A percentile compares a stretch with the other conserved stretches of the same genome.
phyloP scores from a whole-genome alignment of 35 echinoderm and acorn worm genomes.

The Apostichopus californicus region DNA sequence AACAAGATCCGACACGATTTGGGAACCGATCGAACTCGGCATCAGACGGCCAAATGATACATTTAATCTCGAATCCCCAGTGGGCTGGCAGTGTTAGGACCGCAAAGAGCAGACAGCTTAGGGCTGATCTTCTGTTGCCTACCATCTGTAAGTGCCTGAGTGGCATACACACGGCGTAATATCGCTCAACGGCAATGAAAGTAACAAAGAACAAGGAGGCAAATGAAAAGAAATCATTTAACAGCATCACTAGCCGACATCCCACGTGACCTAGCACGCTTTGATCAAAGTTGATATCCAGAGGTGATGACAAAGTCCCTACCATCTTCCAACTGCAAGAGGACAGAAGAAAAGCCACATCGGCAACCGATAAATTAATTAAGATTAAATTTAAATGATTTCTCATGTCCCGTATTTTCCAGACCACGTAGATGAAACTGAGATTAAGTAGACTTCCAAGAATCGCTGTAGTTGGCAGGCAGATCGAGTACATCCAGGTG shows the following conservation, averaged over 20 bases:
- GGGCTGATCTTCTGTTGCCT: not conserved
- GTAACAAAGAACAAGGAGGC: constrained; percentile 34
- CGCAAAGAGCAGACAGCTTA: constrained; percentile 8
- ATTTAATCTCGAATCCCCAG: not conserved
- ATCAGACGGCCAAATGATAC: constrained; percentile 6
- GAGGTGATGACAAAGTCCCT: not conserved
- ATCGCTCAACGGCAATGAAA: constrained; percentile 20
- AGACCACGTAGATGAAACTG: constrained; percentile 42
- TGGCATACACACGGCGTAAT: constrained; percentile 12
- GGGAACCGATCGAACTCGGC: not conserved
- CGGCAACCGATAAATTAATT: constrained; percentile 34
- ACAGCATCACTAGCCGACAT: constrained; percentile 18
- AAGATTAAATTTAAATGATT: constrained; percentile 27
- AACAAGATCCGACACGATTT: not conserved
- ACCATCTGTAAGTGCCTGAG: not conserved
- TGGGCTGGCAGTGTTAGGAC: not conserved
- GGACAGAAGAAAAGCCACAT: constrained; percentile 1
- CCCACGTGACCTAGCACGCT: not conserved
- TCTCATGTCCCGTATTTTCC: constrained; percentile 38
- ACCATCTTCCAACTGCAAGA: constrained; percentile 16
- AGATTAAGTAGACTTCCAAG: constrained; percentile 7
- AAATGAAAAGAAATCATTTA: constrained; percentile 31
- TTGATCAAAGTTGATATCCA: constrained; percentile 21
- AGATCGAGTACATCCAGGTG: not conserved
- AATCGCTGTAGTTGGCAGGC: not conserved